Base-by-base conservation (phyloP, 2,797 vertebrate species). In the Rhinoraja longicauda region DNA sequence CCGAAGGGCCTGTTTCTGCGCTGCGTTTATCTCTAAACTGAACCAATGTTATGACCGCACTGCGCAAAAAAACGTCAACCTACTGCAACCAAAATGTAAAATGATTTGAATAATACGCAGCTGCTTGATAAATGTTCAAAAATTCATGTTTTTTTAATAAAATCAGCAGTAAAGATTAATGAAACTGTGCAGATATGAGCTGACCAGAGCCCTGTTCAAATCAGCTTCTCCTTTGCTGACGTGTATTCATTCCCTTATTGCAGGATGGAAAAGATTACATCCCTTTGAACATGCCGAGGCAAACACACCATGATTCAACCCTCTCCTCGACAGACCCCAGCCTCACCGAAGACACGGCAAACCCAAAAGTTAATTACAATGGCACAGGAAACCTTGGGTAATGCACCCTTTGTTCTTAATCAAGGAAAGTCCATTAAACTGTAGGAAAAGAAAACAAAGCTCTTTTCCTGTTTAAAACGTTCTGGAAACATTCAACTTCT, bases 201-300 rank as follows among this genome's bases (percentile, higher is more conserved):
- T 64, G 59, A 8, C 26, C 81, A 59, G 53, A 15, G 53, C n/a
- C n/a, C n/a, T 32, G 62, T 88, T 62, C 4, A 88, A 88, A 36
- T 15, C n/a, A 88, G 17, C 9, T 67, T 88, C 59, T 64, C 36
- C 70, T 72, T 91, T 24, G 39, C 90, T 79, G 78, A 72, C 93
- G 29, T 86, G 93, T 10, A 94, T 67, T 95, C 81, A 95, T 93
- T 93, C 77, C 93, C 93, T 12, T 94, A 94, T 93, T 93, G 62
- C 57, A 99, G 98, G 98, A 98, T 94, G 98, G 98, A 10, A 99
- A 99, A 94, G 98, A 99, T 94, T 99, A 99, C 93, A 99, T 99
- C 94, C 98, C 98, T 76, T 96, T 99, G 95, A 98, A 98, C 96
- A 98, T 97, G 53, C 96, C 96, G 39, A 93, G 98, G 94, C 95